Conservation (phyloP, 2,797 vertebrate genomes). For the Crenuchus spilurus region DNA sequence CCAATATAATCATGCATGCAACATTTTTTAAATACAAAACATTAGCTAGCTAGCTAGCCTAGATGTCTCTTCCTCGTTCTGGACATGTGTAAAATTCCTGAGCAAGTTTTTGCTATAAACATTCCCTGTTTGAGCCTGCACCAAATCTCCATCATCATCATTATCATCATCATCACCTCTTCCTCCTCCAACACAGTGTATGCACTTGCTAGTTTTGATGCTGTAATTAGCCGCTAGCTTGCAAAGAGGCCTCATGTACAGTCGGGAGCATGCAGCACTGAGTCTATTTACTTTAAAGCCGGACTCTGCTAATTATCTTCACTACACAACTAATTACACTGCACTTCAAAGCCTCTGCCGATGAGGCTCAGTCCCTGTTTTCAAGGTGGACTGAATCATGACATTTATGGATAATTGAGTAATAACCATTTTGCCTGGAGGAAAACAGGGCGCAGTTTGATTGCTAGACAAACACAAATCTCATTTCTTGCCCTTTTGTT, state of each 20-base stretch:
- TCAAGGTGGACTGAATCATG: conserved; percentile 72
- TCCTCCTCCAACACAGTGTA: neutral
- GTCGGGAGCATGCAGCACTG: conserved; percentile 68
- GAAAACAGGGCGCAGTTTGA: conserved; percentile 50
- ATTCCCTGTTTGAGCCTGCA: too few relatives aligned
- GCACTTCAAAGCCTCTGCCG: conserved; percentile 80
- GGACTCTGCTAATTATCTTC: conserved; percentile 78
- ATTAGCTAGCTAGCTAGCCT: too few relatives aligned
- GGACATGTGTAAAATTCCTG: too few relatives aligned
- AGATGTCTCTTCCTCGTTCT: too few relatives aligned
- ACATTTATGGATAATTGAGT: conserved; percentile 76
- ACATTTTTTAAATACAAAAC: too few relatives aligned
- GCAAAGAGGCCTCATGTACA: conserved; percentile 49
- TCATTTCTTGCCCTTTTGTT: neutral
- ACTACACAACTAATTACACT: conserved; percentile 82
- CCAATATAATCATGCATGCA: too few relatives aligned
- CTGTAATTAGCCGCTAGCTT: conserved; percentile 41
- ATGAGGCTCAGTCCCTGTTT: conserved; percentile 63
- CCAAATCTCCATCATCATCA: neutral
- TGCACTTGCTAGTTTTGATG: neutral
- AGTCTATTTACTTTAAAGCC: conserved; percentile 75
- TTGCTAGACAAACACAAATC: conserved; percentile 19
- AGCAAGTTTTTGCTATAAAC: too few relatives aligned
- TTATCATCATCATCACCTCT: neutral
- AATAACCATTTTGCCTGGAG: conserved; percentile 72